Base-by-base conservation (phyloP, 1,140 invertebrate genomes). In the Drosophila lini region DNA sequence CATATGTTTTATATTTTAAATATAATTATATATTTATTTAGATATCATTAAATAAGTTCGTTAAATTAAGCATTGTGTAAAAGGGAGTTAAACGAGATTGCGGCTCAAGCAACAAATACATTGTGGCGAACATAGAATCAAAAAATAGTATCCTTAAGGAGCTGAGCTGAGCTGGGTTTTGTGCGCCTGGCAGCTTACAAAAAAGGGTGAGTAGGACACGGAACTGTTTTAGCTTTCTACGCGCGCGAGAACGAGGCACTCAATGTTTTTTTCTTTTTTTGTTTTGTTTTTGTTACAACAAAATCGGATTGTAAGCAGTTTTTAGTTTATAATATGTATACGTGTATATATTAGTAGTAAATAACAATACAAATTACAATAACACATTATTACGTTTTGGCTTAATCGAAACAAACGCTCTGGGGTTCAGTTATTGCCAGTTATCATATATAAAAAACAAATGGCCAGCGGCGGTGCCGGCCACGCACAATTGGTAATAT, bases 351-450 rank as follows among this genome's bases (percentile, higher is more conserved):
- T 86, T 85, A 86, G 76, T 89, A 89, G 78, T 83, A 88, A 89
- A 89, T 89, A 89, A 89, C 84, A 89, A 89, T 89, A 89, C 80
- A 90, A 89, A 90, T 89, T 89, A 89, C 84, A 89, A 84, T 89
- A 89, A 89, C 85, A 88, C 84, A 86, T 88, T 86, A 89, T 78
- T 71, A 73, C 52, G 68, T 80, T 88, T 88, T 88, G 83, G 83
- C 84, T 88, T 88, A 82, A 88, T 88, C 83, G 67, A 84, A 74
- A 83, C 80, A 80, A 89, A 83, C 76, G 69, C 73, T 80, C 70
- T 59, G 67, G 80, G 76, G 52, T 8, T 81, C 67, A 69, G 80
- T 82, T 85, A 85, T 83, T 76, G 75, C 74, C 52, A 55, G 52
- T 61, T 67, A 67, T 74, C 52, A 55, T 55, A 25, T 38, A 55